These are phyloP conservation scores for Strix uralensis DNA, from an alignment of 2,113 vertebrate genomes.

Conservation along the genomic window DNA sequence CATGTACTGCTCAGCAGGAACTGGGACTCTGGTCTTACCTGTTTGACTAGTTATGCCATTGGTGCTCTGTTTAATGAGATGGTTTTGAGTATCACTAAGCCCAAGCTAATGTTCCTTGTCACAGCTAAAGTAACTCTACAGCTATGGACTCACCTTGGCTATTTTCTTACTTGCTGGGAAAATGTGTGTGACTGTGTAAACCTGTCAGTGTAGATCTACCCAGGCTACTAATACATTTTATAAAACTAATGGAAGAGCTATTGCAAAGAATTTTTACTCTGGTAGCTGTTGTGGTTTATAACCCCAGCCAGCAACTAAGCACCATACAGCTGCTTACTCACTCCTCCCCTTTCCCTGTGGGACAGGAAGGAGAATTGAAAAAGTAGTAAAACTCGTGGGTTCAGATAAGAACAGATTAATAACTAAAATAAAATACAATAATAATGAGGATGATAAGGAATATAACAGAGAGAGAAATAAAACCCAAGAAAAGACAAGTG, in stretches of 20 bases:
- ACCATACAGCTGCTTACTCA: no score
- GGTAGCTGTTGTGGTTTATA: background rate
- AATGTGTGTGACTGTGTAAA: background rate
- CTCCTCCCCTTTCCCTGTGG: no score
- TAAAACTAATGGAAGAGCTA: background rate
- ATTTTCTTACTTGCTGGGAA: background rate
- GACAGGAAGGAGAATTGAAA: no score
- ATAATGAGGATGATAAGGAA: no score
- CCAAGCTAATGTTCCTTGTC: background rate
- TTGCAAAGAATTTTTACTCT: background rate
- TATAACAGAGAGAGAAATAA: no score
- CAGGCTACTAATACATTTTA: background rate
- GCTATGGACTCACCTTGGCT: background rate
- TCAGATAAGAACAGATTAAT: no score
- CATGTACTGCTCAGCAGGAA: background rate
- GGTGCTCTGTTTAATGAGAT: background rate
- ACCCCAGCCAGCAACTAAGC: no score
- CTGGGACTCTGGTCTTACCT: background rate
- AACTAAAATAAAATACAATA: no score
- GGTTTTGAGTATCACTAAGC: background rate
- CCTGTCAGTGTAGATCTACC: background rate
- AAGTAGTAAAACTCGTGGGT: no score
- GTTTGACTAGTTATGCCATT: background rate
- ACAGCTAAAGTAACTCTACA: background rate
- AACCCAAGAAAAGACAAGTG: no score